Evolutionary conservation across 1,140 invertebrate genomes (phyloP), one percentile per base, ranked within the genome.

Genomic region (Bacillus rossius): DNA sequence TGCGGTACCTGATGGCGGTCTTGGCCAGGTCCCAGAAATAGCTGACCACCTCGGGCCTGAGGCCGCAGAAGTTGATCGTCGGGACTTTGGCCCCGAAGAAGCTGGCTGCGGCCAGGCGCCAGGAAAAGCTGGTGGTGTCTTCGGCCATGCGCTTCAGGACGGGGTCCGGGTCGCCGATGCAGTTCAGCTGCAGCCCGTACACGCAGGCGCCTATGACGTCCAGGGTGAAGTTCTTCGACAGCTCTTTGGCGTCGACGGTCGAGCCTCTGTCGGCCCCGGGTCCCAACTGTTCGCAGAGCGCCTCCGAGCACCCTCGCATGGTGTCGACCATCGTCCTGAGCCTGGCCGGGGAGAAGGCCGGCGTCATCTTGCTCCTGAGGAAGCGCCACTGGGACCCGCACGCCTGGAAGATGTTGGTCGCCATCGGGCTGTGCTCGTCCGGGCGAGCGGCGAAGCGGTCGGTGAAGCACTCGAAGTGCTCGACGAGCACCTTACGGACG

Each of bases 131-230:
- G 5, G 29, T 34, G 5, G 29, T 34, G 29, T 10, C 29, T 7
- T 10, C 5, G 29, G 29, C 10, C 29, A 34, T 34, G 5, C 10
- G 5, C 29, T 34, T 34, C 29, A 85, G 85, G 65, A 80, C 75
- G 0, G 78, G 74, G 23, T 81, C 67, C 0, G 76, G 68, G 65
- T 81, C 73, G 50, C 72, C 68, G 13, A 83, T 73, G 8, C 80
- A 75, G 48, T 81, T 79, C 58, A 80, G 79, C 17, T 84, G 75
- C 3, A 85, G 73, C 0, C 84, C 84, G 65, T 84, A 84, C 8
- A 80, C 83, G 29, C 82, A 79, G 22, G 73, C 79, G 0, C 79
- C 82, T 16, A 86, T 83, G 0, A 84, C 77, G 67, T 86, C 84
- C 40, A 82, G 84, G 0, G 81, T 79, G 61, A 79, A 85, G 47